Conservation (phyloP, 1,140 invertebrate species). For the Penaeus vannamei region DNA sequence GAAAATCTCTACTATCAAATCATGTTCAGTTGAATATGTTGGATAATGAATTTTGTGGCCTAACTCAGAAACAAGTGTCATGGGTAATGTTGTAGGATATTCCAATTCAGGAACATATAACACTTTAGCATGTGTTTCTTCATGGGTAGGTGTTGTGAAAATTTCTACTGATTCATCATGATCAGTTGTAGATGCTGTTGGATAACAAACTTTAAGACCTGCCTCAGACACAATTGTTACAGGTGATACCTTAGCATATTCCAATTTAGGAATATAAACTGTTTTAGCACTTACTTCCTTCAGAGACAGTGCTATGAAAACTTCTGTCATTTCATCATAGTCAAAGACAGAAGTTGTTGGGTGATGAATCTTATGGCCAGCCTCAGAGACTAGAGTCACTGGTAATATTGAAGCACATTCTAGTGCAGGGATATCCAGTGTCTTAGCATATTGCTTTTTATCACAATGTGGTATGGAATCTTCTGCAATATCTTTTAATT, state of each 20-base stretch:
- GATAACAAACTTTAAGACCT: too few relatives aligned
- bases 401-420: conserved; percentile 1
- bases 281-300: too few relatives aligned
- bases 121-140: background rate
- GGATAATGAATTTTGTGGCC: background rate
- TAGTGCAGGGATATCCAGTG: conserved; percentile 31
- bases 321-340: background rate
- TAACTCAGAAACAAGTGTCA: background rate
- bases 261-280: too few relatives aligned
- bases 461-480: background rate
- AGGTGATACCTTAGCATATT: too few relatives aligned
- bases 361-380: background rate
- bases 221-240: too few relatives aligned
- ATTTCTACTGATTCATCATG: too few relatives aligned
- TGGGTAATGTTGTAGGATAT: conserved; percentile 2
- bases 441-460: background rate
- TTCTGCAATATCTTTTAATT: too few relatives aligned
- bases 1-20: background rate
- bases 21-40: background rate
- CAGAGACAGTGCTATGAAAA: too few relatives aligned
- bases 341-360: background rate
- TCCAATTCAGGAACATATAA: conserved; percentile 27
- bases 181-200: too few relatives aligned
- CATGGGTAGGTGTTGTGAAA: background rate
- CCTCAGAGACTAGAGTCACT: background rate